Percentiles rank a stretch among this genome's conserved stretches.
These are phyloP conservation scores for Synergus japonicus DNA, from an alignment of 2,888 invertebrate genomes.

Conservation along the genomic window DNA sequence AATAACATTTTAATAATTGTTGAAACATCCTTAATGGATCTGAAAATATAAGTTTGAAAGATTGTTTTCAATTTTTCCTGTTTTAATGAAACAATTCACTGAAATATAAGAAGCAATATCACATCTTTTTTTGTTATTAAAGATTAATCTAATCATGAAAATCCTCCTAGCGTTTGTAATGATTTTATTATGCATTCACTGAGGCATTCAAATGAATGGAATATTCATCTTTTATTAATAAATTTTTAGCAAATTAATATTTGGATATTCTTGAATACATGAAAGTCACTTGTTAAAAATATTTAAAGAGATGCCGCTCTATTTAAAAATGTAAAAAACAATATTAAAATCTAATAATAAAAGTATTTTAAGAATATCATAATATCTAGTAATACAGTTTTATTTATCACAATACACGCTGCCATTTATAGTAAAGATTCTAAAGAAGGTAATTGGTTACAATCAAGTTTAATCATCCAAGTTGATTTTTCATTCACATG, in stretches of 20 bases:
- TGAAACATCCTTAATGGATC: too few species aligned
- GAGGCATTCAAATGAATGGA: not conserved
- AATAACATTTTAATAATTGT: slow-evolving; percentile 11
- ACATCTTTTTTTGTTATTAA: not conserved
- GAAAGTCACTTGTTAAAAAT: too few species aligned
- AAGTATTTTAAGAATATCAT: too few species aligned
- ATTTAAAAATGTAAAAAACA: not conserved
- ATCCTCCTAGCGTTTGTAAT: not conserved
- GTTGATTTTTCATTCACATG: not conserved
- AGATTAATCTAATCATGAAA: slow-evolving; percentile 22
- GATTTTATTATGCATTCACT: not conserved
- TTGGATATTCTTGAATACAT: not conserved
- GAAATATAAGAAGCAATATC: not conserved
- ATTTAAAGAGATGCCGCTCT: not conserved
- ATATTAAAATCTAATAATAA: too few species aligned
- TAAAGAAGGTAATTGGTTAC: not conserved
- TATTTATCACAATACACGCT: too few species aligned
- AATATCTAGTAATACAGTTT: too few species aligned
- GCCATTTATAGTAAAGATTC: too few species aligned
- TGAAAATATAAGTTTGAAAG: too few species aligned
- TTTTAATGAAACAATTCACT: not conserved
- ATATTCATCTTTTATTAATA: not conserved
- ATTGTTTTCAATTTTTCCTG: not conserved
- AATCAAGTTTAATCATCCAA: slow-evolving; percentile 10
- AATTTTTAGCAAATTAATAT: not conserved